These are phyloP conservation scores for Drosophila ercepeae DNA, from an alignment of 1,140 invertebrate genomes.

Conservation along the genomic window DNA sequence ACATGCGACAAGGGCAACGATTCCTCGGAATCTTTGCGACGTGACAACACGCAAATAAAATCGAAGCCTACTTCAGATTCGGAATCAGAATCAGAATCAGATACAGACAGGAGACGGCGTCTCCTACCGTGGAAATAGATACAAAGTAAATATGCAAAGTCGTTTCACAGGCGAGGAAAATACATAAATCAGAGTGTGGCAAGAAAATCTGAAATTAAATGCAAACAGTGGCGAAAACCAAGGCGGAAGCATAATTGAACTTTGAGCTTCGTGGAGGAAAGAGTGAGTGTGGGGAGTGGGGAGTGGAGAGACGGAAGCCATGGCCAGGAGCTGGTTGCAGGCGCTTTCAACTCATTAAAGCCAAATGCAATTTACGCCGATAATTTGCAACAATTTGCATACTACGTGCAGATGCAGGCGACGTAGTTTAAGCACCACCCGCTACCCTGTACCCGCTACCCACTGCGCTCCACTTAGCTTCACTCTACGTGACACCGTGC, in stretches of 20 bases:
- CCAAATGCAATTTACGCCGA: slow-evolving; percentile 61
- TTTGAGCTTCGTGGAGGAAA: slow-evolving; percentile 30
- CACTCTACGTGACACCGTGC: slow-evolving; percentile 39
- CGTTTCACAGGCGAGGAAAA: slow-evolving; percentile 43
- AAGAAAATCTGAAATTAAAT: slow-evolving; percentile 70
- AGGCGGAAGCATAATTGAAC: slow-evolving; percentile 67
- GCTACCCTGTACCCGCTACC: background rate
- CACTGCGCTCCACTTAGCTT: slow-evolving; percentile 9
- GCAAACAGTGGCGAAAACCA: slow-evolving; percentile 62
- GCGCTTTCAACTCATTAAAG: slow-evolving; percentile 52
- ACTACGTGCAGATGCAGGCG: slow-evolving; percentile 57
- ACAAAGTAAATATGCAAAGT: slow-evolving; percentile 76
- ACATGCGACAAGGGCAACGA: slow-evolving; percentile 41
- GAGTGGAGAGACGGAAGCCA: no score
- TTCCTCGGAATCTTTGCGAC: slow-evolving; percentile 31
- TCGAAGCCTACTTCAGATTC: slow-evolving; percentile 44
- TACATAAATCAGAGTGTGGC: slow-evolving; percentile 69
- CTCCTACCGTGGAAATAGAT: slow-evolving; percentile 55
- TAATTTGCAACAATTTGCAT: slow-evolving; percentile 77
- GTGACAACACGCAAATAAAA: slow-evolving; percentile 49
- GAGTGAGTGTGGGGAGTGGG: no score
- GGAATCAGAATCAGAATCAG: slow-evolving; percentile 35
- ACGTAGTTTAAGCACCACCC: background rate
- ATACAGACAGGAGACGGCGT: background rate
- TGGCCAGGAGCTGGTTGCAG: slow-evolving; percentile 2